Evolutionary conservation across 2,888 invertebrate genomes (phyloP).

Genomic region (Drosophila villosipedis): DNA sequence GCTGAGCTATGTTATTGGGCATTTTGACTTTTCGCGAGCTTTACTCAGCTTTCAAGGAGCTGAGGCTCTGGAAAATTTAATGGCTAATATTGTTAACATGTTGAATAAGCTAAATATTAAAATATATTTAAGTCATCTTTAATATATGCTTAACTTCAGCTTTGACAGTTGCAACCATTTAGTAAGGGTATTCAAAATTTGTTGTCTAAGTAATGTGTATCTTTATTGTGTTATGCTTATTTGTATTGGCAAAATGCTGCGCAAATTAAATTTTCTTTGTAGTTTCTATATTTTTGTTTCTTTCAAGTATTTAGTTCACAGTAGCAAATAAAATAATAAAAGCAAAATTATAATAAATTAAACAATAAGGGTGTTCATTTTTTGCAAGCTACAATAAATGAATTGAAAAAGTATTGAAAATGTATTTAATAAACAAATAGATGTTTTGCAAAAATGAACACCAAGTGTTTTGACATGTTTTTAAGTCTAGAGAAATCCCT

Average conservation of each 20-base stretch:
- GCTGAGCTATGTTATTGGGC: constrained; percentile 3
- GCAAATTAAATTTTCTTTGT: constrained; percentile 45
- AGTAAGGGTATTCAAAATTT: constrained; percentile 17
- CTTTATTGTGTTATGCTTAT: constrained; percentile 17
- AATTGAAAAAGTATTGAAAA: not conserved
- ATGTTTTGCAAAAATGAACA: too few relatives aligned
- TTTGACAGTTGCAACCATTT: not conserved
- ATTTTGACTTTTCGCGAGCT: not conserved
- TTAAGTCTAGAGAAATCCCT: not conserved
- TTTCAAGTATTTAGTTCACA: constrained; percentile 17
- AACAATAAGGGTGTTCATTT: constrained; percentile 24
- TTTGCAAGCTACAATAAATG: constrained; percentile 1
- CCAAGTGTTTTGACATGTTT: not conserved
- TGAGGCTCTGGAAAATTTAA: not conserved
- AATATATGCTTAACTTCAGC: not conserved
- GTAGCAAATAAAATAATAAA: constrained; percentile 25
- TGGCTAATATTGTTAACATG: not conserved
- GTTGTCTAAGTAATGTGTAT: not conserved
- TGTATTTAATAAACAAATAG: not conserved
- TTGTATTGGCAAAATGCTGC: constrained; percentile 53
- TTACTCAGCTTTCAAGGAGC: not conserved
- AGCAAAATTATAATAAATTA: too few relatives aligned
- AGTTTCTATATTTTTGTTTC: constrained; percentile 8
- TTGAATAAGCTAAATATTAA: not conserved
- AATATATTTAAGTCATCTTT: not conserved